Base-by-base conservation (phyloP, 1,140 invertebrate species). In the Acromyrmex charruanus region DNA sequence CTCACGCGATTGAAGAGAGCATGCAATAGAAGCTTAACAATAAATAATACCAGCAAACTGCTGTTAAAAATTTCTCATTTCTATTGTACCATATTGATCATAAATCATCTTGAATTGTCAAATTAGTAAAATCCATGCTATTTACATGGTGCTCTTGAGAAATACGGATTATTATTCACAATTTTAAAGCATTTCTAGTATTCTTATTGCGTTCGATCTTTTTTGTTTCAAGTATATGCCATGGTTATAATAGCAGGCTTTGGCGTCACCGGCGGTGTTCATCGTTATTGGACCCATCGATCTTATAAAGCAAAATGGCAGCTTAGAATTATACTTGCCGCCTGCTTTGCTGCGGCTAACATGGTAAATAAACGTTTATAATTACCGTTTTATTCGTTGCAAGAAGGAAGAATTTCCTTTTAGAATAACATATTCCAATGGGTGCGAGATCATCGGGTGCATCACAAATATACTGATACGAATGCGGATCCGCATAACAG, bases 381-480 rank as follows among this genome's bases (percentile, higher is more conserved):
- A 16, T 5, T 75, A 18, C 7, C 25, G 1, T 3, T 39, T 61
- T 3, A 6, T 61, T 1, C 21, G 0, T 21, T 59, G 12, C 1
- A 59, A 59, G 1, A 25, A 1, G 0, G 1, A 59, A 77, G n/a
- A 44, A 44, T 18, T 75, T 58, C 79, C 55, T 88, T 90, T 58
- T 82, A 95, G 97, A 97, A 97, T 89, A 96, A 95, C 0, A 93
- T 97, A 16, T 97, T 95, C 77, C 96, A 97, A 74, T 97, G 97
- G 97, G 97, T 97, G 3, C 94, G 97, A 35, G 98, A 99, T 94
- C 98, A 99, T 95, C 96, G 98, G 14, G 97, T 98, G 2, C 98
- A 99, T 93, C 98, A 99, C 94, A 99, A 99, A 93, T 98, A 97
- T 95, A 97, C 97, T 0, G 98, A 99, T 92, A 98, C 98, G 0